Percentiles rank a stretch among this genome's conserved stretches.
Conservation (phyloP, 2,797 vertebrate species). For the Phoxinus dragarum region DNA sequence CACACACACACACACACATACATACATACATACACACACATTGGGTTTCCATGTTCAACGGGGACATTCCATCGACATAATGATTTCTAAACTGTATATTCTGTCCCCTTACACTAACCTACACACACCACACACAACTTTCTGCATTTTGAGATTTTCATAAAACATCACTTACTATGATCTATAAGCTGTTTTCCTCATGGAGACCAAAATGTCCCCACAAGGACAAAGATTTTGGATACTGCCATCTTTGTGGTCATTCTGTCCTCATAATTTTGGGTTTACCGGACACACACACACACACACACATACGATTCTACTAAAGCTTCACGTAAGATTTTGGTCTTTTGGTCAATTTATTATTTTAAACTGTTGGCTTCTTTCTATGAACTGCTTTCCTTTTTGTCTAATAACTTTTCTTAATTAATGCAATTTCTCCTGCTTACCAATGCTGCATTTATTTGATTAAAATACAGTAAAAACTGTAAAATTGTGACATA, state of each 20-base stretch:
- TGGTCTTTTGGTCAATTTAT: not conserved
- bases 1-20: not conserved
- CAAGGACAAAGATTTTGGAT: not conserved
- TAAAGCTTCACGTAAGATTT: not conserved
- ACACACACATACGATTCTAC: not conserved
- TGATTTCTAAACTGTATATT: not conserved
- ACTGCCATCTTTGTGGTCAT: too few relatives aligned
- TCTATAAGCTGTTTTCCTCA: not conserved
- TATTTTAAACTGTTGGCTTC: not conserved
- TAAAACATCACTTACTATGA: not conserved
- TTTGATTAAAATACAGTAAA: not conserved
- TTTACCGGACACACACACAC: not conserved
- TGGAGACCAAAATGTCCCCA: not conserved
- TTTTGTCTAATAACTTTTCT: not conserved
- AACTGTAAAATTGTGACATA: not conserved
- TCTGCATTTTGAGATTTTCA: not conserved
- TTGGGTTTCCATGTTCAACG: not conserved
- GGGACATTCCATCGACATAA: not conserved
- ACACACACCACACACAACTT: not conserved
- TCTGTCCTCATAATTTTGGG: too few relatives aligned
- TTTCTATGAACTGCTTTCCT: not conserved
- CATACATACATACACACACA: not conserved
- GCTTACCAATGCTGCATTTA: not conserved
- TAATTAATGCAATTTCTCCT: not conserved
- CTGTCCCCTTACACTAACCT: not conserved